phyloP scores from a whole-genome alignment of 2,113 vertebrate genomes.

The Hucho hucho region DNA sequence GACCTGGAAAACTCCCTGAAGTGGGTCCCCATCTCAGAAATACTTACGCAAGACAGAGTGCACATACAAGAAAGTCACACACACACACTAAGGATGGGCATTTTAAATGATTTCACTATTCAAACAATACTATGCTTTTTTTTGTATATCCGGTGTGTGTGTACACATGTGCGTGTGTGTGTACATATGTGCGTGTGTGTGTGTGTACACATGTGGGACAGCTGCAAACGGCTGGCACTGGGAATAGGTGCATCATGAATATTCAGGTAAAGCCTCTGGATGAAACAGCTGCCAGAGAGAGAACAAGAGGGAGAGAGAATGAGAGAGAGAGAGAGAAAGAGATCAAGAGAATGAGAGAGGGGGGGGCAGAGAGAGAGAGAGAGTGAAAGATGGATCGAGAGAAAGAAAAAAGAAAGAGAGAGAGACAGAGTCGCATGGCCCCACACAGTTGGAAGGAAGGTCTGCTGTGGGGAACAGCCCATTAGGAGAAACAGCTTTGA shows the following conservation, averaged over 20 bases:
- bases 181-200: slow-evolving; percentile 1
- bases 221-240: slow-evolving; percentile 83
- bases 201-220: slow-evolving; percentile 67
- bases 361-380: too few species aligned
- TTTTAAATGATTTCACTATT: too few species aligned
- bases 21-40: background rate
- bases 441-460: background rate
- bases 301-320: background rate
- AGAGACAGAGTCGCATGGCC: slow-evolving; percentile 12
- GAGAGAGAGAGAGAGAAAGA: too few species aligned
- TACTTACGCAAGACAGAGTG: background rate
- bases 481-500: background rate
- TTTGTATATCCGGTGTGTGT: background rate
- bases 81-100: background rate
- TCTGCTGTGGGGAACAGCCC: background rate
- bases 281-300: slow-evolving; percentile 88
- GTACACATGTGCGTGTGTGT: background rate
- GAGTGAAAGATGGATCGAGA: too few species aligned
- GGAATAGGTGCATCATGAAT: slow-evolving; percentile 92
- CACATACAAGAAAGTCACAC: background rate
- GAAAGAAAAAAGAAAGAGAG: too few species aligned
- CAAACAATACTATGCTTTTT: too few species aligned
- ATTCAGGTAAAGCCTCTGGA: slow-evolving; percentile 90
- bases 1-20: slow-evolving; percentile 7
- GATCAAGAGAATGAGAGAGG: too few species aligned